Evolutionary conservation across 2,888 invertebrate species (phyloP).

Genomic region (Sialis lutaria): DNA sequence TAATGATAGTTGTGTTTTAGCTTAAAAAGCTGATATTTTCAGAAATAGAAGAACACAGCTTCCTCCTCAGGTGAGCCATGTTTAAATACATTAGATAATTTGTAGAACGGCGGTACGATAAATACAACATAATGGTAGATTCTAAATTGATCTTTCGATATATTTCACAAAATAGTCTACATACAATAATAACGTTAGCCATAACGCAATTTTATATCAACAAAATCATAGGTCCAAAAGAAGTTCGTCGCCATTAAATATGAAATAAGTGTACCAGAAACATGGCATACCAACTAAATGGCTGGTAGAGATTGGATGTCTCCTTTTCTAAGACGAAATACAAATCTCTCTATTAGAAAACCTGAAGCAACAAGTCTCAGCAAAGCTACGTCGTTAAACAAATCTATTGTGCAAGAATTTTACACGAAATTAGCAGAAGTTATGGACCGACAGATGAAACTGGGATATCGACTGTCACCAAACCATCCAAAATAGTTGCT

Average conservation of each 20-base stretch:
- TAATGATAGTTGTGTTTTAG: too few relatives aligned
- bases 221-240: not conserved
- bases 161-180: too few relatives aligned
- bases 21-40: too few relatives aligned
- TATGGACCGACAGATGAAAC: not conserved
- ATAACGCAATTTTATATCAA: too few relatives aligned
- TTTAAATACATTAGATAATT: too few relatives aligned
- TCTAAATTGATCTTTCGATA: too few relatives aligned
- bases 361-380: slow-evolving; percentile 1
- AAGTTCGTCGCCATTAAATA: not conserved
- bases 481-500: not conserved
- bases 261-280: not conserved
- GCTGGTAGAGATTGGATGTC: not conserved
- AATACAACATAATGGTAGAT: too few relatives aligned
- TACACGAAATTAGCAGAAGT: not conserved
- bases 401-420: not conserved
- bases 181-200: too few relatives aligned
- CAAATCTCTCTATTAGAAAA: not conserved
- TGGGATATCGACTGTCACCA: not conserved
- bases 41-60: too few relatives aligned
- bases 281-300: not conserved
- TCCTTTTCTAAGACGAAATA: not conserved
- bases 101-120: too few relatives aligned
- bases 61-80: too few relatives aligned
- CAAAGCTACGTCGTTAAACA: not conserved